Conservation (phyloP, 1,140 invertebrate species). For the Drosophila virilis region DNA sequence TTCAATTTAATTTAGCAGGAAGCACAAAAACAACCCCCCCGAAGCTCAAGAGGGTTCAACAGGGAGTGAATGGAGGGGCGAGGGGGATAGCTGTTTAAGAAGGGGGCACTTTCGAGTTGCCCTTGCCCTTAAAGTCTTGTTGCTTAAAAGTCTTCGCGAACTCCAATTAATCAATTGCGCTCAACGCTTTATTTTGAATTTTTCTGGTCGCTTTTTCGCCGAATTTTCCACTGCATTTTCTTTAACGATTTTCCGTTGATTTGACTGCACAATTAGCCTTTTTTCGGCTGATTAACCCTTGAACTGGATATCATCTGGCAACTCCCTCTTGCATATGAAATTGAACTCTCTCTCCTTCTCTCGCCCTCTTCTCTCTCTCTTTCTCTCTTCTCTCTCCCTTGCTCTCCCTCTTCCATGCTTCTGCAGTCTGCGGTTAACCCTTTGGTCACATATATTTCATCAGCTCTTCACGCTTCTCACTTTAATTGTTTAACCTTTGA, state of each 20-base stretch:
- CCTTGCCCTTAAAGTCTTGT: no score
- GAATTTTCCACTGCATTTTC: not conserved
- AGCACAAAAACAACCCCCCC: slow-evolving; percentile 32
- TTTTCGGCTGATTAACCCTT: not conserved
- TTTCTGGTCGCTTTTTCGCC: not conserved
- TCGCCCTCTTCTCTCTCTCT: not conserved
- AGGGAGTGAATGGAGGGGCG: no score
- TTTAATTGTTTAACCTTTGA: not conserved
- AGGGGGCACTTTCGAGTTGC: no score
- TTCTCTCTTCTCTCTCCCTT: not conserved
- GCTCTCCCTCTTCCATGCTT: not conserved
- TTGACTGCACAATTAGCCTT: not conserved
- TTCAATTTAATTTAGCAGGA: slow-evolving; percentile 78
- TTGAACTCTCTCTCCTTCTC: not conserved
- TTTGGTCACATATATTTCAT: not conserved
- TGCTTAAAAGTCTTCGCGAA: slow-evolving; percentile 19
- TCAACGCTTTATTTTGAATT: slow-evolving; percentile 36
- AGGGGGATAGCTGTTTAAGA: no score
- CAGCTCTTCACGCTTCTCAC: slow-evolving; percentile 14
- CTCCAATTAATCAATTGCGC: slow-evolving; percentile 77
- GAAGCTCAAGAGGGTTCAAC: not conserved
- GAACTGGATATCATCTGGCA: not conserved
- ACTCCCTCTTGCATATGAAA: slow-evolving; percentile 11
- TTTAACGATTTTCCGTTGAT: not conserved
- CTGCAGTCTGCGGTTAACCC: slow-evolving; percentile 6